Evolutionary conservation across 2,888 invertebrate species (phyloP), one percentile per base, ranked within the genome.

Genomic region (Polyploca ridens): DNA sequence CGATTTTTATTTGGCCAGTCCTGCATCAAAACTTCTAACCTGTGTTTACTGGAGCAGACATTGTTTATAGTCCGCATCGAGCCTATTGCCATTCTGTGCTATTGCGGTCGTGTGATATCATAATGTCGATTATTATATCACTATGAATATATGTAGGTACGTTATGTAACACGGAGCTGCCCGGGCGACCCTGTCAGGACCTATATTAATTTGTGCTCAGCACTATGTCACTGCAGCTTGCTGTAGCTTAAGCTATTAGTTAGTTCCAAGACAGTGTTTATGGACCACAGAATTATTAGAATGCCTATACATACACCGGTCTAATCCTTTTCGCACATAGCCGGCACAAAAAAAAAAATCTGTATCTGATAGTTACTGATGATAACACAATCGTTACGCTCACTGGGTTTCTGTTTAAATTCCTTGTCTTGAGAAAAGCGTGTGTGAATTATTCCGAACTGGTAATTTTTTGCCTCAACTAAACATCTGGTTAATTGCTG

Each of bases 381-480:
- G 88, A 88, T 88, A 88, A 86, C 71, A 66, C 54, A 54, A 54
- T 54, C 84, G 87, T 87, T 85, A 87, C 87, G 88, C 78, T 54
- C 76, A 78, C 71, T 79, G 82, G 76, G 76, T 75, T 72, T 75
- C 74, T 77, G 76, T 70, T 75, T 77, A 79, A 80, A 79, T 83
- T 84, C 80, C 78, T 73, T 72, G 77, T 74, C 82, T 82, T 80
- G 79, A 80, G 88, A 85, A 87, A 87, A 85, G 73, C 77, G 77
- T 81, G 84, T 83, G 85, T 86, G 79, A 83, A 88, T 86, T 76
- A 83, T 77, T 81, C 72, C 75, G 71, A 81, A 79, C 78, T 78
- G 73, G 78, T 76, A 80, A 75, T 76, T 82, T 87, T 88, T 87
- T 87, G 54, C 81, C 76, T 69, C 66, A 66, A 69, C 76, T 83